These are phyloP conservation scores for Drosophila prosaltans DNA, from an alignment of 1,140 invertebrate genomes.

Conservation along the genomic window DNA sequence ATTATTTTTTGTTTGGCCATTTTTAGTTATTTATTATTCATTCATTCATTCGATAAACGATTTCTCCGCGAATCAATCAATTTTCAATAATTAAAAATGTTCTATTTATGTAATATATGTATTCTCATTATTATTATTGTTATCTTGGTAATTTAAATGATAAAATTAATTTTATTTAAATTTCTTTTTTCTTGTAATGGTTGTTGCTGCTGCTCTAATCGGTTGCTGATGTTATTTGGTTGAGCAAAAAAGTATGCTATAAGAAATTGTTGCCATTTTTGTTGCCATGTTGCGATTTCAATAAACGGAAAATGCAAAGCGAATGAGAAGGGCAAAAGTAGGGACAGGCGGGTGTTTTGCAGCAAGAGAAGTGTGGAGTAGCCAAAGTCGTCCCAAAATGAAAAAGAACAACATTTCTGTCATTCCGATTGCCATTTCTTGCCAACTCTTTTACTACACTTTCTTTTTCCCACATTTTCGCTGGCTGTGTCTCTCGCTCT, in stretches of 20 bases:
- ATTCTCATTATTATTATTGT: not conserved
- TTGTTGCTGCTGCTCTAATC: slow-evolving; percentile 15
- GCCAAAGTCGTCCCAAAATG: not conserved
- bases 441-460: not conserved
- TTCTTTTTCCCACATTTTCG: not conserved
- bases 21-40: no score
- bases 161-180: no score
- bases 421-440: slow-evolving; percentile 13
- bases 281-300: slow-evolving; percentile 59
- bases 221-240: slow-evolving; percentile 4
- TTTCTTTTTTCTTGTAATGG: not conserved
- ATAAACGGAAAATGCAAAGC: slow-evolving; percentile 40
- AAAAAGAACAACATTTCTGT: slow-evolving; percentile 38
- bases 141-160: not conserved
- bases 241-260: slow-evolving; percentile 38
- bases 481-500: not conserved
- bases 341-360: slow-evolving; percentile 24
- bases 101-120: not conserved
- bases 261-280: slow-evolving; percentile 50
- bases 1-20: no score
- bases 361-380: slow-evolving; percentile 3
- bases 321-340: slow-evolving; percentile 26
- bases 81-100: not conserved
- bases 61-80: not conserved
- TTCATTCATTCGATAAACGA: no score